Base-by-base conservation (phyloP, 2,113 vertebrate species). In the Eclectus roratus region DNA sequence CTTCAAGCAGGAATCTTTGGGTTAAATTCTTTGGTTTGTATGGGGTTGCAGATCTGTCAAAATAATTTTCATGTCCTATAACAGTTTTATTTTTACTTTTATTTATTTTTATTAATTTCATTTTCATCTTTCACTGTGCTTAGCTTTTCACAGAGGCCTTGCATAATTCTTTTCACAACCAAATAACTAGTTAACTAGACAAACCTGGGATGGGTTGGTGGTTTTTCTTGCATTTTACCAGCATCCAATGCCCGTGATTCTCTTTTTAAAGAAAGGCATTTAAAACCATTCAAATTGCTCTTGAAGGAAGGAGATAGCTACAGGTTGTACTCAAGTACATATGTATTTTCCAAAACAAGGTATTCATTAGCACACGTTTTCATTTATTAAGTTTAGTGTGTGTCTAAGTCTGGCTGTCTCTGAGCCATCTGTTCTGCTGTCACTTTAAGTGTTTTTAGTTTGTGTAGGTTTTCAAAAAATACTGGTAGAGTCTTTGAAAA, bases 21-120 rank as follows among this genome's bases (percentile, higher is more conserved):
- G 27, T 93, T 91, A 69, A 88, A 53, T 83, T 95, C 31, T 96
- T 93, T 80, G 95, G 86, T 96, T 95, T 95, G 80, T 90, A 16
- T 95, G 82, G 61, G 27, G 90, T 93, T 96, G 89, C 85, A 94
- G 90, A 58, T 78, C 90, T 94, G 71, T 88, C 53, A 90, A 49
- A 88, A 68, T 58, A 0, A 33, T 80, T 77, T 77, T 77, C 46
- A n/a, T 91, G 43, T 93, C 72, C 76, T 88, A 0, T 37, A 88
- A 24, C 53, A 80, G 35, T 53, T 73, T 39, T 46, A 25, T 70
- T 90, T 88, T 78, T 49, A 33, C 31, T n/a, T n/a, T n/a, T n/a
- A n/a, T 76, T 8, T 24, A 3, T 91, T 63, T 85, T 43, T 17
- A 35, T 68, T 52, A 43, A 21, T 65, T 69, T 29, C 64, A 50